Evolutionary conservation across 2,888 invertebrate genomes (phyloP).

Genomic region (Romanomermis culicivorax): DNA sequence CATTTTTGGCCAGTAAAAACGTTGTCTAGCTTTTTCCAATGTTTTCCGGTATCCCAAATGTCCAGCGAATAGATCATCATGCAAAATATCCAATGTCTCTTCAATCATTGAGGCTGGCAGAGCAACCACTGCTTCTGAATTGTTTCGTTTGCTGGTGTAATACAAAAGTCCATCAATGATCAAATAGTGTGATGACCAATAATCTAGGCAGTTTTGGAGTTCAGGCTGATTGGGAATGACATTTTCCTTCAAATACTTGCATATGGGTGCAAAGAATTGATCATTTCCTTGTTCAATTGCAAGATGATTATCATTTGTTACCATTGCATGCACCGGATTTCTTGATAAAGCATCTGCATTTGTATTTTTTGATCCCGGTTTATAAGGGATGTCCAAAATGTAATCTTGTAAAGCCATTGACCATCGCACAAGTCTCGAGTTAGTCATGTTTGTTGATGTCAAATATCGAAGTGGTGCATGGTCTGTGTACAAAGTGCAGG

Average conservation of each 20-base stretch:
- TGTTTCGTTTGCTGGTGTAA: background rate
- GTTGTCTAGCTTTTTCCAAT: slow-evolving; percentile 3
- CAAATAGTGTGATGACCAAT: background rate
- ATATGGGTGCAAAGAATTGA: background rate
- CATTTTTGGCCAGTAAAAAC: slow-evolving; percentile 12
- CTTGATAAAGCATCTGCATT: slow-evolving; percentile 5
- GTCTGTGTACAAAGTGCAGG: slow-evolving; percentile 6
- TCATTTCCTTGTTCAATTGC: background rate
- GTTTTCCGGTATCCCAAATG: slow-evolving; percentile 11
- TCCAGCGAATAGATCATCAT: slow-evolving; percentile 12
- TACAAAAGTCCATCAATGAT: background rate
- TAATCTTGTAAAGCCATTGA: slow-evolving; percentile 6
- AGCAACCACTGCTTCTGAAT: slow-evolving; percentile 4
- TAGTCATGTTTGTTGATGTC: background rate
- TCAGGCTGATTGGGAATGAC: background rate
- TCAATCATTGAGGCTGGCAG: slow-evolving; percentile 11
- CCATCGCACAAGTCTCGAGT: background rate
- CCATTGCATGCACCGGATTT: background rate
- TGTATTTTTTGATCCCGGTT: background rate
- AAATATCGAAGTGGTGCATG: slow-evolving; percentile 10
- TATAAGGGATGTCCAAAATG: background rate
- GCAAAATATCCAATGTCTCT: slow-evolving; percentile 12
- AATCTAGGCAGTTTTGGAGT: background rate
- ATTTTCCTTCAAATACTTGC: background rate
- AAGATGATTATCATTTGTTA: background rate